phyloP scores from a whole-genome alignment of 1,140 invertebrate species.

The Littorina saxatilis region DNA sequence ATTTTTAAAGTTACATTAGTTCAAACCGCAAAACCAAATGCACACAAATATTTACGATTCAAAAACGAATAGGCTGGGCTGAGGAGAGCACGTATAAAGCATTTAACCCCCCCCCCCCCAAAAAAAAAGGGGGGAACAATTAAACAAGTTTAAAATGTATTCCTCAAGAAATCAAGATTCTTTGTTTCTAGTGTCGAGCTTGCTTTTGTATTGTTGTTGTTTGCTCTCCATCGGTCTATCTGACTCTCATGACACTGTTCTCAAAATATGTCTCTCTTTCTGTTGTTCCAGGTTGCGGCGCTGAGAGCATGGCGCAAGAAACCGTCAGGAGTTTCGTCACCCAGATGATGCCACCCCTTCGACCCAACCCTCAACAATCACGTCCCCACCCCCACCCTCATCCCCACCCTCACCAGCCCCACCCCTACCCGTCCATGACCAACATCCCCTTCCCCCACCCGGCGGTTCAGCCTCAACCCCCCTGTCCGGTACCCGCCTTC shows the following conservation, averaged over 20 bases:
- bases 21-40: too few relatives aligned
- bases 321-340: conserved; percentile 26
- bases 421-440: neutral
- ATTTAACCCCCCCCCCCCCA: too few relatives aligned
- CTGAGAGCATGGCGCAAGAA: conserved; percentile 31
- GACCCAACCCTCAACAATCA: neutral
- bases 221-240: neutral
- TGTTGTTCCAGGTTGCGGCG: conserved; percentile 22
- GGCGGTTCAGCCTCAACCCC: neutral
- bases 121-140: too few relatives aligned
- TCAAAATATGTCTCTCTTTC: neutral
- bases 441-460: neutral
- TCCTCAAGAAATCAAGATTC: too few relatives aligned
- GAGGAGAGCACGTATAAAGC: too few relatives aligned
- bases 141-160: too few relatives aligned
- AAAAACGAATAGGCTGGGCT: too few relatives aligned
- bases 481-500: conserved; percentile 1
- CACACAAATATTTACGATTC: too few relatives aligned
- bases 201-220: too few relatives aligned
- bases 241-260: neutral
- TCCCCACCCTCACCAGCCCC: neutral
- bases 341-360: conserved; percentile 34
- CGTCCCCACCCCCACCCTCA: neutral
- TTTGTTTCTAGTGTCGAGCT: too few relatives aligned
- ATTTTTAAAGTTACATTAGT: too few relatives aligned